A percentile compares a stretch with the other conserved stretches of the same genome.
Evolutionary conservation across 2,888 invertebrate species (phyloP).

Genomic region (Luperina testacea): DNA sequence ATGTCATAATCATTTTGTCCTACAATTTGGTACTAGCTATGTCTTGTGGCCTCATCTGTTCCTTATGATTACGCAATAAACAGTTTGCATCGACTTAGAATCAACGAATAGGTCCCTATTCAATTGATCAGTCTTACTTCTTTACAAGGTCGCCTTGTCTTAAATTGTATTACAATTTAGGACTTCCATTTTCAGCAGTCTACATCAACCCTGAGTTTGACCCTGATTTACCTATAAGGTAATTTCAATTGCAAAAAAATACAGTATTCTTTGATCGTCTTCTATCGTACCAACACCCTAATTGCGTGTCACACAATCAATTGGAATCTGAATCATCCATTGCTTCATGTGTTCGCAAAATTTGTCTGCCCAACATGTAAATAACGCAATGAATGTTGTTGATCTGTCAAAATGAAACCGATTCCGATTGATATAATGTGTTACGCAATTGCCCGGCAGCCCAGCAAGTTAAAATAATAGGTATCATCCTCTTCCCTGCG

Average conservation of each 20-base stretch:
- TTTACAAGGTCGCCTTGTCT: neutral
- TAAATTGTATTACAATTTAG: neutral
- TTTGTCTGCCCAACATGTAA: no score
- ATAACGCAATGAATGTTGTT: no score
- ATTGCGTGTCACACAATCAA: no score
- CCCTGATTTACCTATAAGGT: neutral
- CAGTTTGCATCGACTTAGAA: neutral
- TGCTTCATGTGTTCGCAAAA: no score
- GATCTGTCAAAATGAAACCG: no score
- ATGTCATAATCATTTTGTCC: slow-evolving; percentile 26
- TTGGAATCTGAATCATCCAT: no score
- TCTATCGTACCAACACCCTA: no score
- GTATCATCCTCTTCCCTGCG: neutral
- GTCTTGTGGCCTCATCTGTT: slow-evolving; percentile 16
- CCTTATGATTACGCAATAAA: slow-evolving; percentile 1
- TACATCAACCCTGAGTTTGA: neutral
- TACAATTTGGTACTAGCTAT: slow-evolving; percentile 24
- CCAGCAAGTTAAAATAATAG: neutral
- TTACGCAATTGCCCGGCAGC: no score
- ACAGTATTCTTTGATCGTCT: neutral
- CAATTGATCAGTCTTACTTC: neutral
- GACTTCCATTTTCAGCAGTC: neutral
- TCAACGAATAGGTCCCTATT: neutral
- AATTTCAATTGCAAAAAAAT: neutral
- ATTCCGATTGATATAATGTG: no score